These are phyloP conservation scores for Ptychobarbus kaznakovi DNA, from an alignment of 2,797 vertebrate genomes.

Conservation along the genomic window DNA sequence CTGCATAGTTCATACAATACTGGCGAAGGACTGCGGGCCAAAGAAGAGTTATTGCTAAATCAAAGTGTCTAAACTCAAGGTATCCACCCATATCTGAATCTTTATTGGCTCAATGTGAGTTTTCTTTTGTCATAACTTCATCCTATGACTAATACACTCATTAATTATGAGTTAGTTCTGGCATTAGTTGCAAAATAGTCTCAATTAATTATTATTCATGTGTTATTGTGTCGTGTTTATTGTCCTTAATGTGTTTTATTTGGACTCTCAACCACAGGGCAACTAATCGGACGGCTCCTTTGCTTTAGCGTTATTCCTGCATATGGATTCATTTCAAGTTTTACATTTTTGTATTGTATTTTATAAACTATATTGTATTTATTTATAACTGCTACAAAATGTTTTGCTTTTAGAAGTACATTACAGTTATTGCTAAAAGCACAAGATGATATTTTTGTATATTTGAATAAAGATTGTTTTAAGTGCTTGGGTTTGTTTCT, in stretches of 20 bases:
- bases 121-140: constrained; percentile 19
- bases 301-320: constrained; percentile 53
- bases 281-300: constrained; percentile 49
- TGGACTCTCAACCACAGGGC: constrained; percentile 57
- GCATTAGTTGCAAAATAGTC: constrained; percentile 17
- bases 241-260: constrained; percentile 34
- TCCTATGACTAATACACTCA: constrained; percentile 2
- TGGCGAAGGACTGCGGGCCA: constrained; percentile 70
- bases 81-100: constrained; percentile 61
- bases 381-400: not conserved
- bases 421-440: not conserved
- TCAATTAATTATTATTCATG: not conserved
- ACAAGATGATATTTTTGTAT: constrained; percentile 15
- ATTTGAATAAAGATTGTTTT: not conserved
- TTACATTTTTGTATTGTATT: not conserved
- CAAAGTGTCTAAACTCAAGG: constrained; percentile 73
- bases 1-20: constrained; percentile 80
- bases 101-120: not conserved
- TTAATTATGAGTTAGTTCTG: not conserved
- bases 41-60: constrained; percentile 70
- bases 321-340: constrained; percentile 24
- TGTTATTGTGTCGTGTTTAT: not conserved
- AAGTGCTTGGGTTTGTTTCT: not conserved
- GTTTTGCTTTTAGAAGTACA: not conserved
- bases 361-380: not conserved